A percentile compares a stretch with the other conserved stretches of the same genome.
Evolutionary conservation across 2,888 invertebrate species (phyloP).

Genomic region (Calameuta filiformis): DNA sequence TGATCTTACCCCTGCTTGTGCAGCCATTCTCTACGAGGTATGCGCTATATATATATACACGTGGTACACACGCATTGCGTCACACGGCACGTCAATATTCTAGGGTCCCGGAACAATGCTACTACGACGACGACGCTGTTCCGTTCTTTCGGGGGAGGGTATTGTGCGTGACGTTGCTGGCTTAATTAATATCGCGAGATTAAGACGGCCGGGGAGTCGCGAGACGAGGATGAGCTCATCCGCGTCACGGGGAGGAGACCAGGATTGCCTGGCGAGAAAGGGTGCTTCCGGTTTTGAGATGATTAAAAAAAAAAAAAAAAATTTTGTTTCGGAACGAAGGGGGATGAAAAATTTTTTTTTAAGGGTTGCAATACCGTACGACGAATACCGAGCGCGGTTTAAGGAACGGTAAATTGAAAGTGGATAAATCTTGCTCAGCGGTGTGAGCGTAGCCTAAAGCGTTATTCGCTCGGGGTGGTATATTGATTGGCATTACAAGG

Average conservation of each 20-base stretch:
- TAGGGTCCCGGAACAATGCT: conserved; percentile 3
- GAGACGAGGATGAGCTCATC: too few species aligned
- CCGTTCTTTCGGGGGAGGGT: conserved; percentile 16
- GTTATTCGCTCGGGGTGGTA: conserved; percentile 23
- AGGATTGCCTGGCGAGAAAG: too few species aligned
- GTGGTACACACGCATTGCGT: conserved; percentile 32
- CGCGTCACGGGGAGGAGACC: too few species aligned
- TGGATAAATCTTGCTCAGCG: neutral
- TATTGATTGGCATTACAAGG: conserved; percentile 50
- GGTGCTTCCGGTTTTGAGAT: too few species aligned
- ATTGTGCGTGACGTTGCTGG: conserved; percentile 32
- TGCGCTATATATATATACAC: conserved; percentile 2
- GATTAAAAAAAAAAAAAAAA: too few species aligned
- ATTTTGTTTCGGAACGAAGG: neutral
- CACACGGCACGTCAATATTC: conserved; percentile 47
- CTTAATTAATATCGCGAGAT: conserved; percentile 41
- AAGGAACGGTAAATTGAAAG: neutral
- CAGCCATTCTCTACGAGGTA: conserved; percentile 10
- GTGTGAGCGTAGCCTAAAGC: neutral
- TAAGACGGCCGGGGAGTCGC: neutral
- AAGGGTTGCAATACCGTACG: neutral
- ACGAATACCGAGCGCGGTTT: neutral
- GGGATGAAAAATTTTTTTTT: neutral
- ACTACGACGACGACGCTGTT: conserved; percentile 30
- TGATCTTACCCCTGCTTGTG: conserved; percentile 15